Base-by-base conservation (phyloP, 2,888 invertebrate species). In the Tetramorium bicarinatum region DNA sequence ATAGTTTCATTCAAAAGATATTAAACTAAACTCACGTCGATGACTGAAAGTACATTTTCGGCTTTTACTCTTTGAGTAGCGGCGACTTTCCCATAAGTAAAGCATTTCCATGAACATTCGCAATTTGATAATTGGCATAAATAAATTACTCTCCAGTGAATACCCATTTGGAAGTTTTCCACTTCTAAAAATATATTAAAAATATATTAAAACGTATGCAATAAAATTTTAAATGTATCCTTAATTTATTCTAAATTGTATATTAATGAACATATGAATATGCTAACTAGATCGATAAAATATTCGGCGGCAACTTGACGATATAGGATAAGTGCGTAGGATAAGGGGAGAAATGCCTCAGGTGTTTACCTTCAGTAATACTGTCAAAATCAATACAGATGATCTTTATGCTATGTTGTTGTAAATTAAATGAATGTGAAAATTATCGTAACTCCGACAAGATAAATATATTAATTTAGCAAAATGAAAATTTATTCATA, bases 191-290 rank as follows among this genome's bases (percentile, higher is more conserved):
- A 38, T 18, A 1, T 21, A 13, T 21, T 34, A n/a, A 34, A 34
- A 34, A 34, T 18, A 2, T 21, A 13, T 21, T 34, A n/a, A 34
- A 34, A 34, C 3, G 3, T 34, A 34, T 34, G 29, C 6, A 18
- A 54, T 75, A 3, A 62, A 47, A 29, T 49, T 18, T 52, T n/a
- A 25, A 64, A 49, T 52, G 8, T 34, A 47, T 1, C 47, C 49
- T 4, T 41, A 18, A 29, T 29, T 8, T 61, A 34, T 4, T 44
- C 13, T 21, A 34, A 67, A 67, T 11, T 59, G 8, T 11, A 15
- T 3, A 2, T 69, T 59, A 59, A 79, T 79, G 59, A 69, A 79
- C 38, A 44, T 47, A 79, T 69, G 25, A 79, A 79, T 79, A 79
- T 79, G 69, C 47, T 79, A 79, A 79, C 25, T 11, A n/a, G 8